A percentile compares a stretch with the other conserved stretches of the same genome.
Conservation (phyloP, 2,113 vertebrate species). For the Setophaga kirtlandii region DNA sequence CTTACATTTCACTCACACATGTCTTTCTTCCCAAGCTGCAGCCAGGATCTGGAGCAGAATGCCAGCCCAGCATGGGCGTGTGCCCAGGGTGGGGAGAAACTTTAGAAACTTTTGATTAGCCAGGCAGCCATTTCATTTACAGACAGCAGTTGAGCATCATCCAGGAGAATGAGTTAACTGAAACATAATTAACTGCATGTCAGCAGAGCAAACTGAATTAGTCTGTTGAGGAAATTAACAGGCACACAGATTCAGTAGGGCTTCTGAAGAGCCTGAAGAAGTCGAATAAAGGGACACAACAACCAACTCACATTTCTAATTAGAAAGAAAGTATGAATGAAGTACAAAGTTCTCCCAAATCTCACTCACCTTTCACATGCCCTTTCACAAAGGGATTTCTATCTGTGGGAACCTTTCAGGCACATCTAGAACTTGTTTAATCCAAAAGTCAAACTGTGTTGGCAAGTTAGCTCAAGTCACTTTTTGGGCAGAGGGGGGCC, state of each 20-base stretch:
- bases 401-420: background rate
- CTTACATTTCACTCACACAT: background rate
- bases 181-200: conserved; percentile 43
- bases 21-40: background rate
- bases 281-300: background rate
- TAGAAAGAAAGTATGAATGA: background rate
- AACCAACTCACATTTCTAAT: background rate
- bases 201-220: conserved; percentile 32
- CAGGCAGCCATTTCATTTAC: conserved; percentile 25
- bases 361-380: conserved; percentile 41
- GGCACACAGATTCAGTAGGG: background rate
- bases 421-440: conserved; percentile 32
- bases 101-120: conserved; percentile 42
- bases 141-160: conserved; percentile 31
- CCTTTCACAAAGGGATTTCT: conserved; percentile 27
- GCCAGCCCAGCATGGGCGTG: background rate
- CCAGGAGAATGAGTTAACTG: conserved; percentile 43
- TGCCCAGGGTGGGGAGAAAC: background rate
- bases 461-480: conserved; percentile 31
- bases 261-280: background rate
- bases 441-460: conserved; percentile 21
- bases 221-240: conserved; percentile 21
- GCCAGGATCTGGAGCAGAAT: background rate
- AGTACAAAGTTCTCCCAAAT: background rate
- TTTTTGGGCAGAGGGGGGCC: background rate